A percentile compares a stretch with the other conserved stretches of the same genome.
Evolutionary conservation across 2,113 vertebrate species (phyloP).

Genomic region (Entelurus aequoreus): DNA sequence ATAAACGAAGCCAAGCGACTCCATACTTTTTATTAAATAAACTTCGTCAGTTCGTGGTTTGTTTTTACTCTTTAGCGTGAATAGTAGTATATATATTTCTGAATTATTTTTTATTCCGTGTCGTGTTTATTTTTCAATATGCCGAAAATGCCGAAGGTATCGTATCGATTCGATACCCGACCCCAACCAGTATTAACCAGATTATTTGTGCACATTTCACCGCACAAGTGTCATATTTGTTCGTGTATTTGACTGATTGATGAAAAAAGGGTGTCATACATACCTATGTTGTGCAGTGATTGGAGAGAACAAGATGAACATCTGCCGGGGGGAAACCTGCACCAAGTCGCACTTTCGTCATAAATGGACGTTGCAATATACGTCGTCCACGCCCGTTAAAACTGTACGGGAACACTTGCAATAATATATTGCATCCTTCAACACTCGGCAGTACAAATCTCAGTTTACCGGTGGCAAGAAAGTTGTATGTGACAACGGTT

Average conservation of each 20-base stretch:
- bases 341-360: background rate
- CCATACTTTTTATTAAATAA: too few relatives aligned
- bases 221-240: background rate
- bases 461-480: constrained; percentile 24
- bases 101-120: too few relatives aligned
- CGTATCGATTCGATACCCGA: too few relatives aligned
- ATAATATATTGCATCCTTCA: background rate
- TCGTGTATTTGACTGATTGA: background rate
- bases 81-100: too few relatives aligned
- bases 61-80: too few relatives aligned
- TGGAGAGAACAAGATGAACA: background rate
- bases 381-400: background rate
- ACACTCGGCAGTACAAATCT: constrained; percentile 29
- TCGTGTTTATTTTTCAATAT: too few relatives aligned
- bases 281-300: background rate
- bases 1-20: too few relatives aligned
- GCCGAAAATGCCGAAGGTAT: too few relatives aligned
- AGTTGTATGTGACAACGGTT: constrained; percentile 38
- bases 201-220: too few relatives aligned
- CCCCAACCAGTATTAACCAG: too few relatives aligned
- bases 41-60: too few relatives aligned
- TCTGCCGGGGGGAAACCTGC: background rate
- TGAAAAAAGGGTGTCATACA: background rate
- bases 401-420: background rate
- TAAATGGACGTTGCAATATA: background rate